These are phyloP conservation scores for Centrocercus urophasianus DNA, from an alignment of 2,113 vertebrate species.

Conservation along the genomic window DNA sequence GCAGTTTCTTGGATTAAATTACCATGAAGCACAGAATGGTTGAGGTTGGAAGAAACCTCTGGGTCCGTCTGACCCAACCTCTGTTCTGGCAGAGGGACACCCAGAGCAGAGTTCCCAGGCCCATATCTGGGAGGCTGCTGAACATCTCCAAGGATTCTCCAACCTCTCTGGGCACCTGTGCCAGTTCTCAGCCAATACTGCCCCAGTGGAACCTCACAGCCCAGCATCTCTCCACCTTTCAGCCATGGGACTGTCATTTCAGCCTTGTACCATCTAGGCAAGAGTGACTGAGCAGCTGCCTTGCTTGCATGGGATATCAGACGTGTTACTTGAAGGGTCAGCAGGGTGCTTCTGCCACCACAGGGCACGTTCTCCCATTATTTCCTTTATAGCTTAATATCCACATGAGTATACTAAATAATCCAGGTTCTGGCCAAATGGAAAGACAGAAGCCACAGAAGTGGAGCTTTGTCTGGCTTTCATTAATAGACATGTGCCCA, in stretches of 20 bases:
- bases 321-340: not conserved
- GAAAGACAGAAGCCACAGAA: not conserved
- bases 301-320: not conserved
- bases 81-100: not conserved
- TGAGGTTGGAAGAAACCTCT: not conserved
- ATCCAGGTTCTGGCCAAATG: not conserved
- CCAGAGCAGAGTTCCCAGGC: not conserved
- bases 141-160: not conserved
- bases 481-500: not conserved
- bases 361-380: not conserved
- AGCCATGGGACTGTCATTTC: not conserved
- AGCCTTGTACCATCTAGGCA: fast-evolving
- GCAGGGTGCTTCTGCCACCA: not conserved
- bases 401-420: not conserved
- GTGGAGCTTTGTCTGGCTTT: not conserved
- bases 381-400: not conserved
- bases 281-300: not conserved
- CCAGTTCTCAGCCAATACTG: not conserved
- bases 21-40: not conserved
- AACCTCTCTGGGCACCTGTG: not conserved
- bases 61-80: not conserved
- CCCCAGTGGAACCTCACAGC: not conserved
- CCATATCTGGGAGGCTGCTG: not conserved
- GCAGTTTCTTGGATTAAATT: not conserved
- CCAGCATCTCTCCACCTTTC: not conserved